Conservation (phyloP, 1,140 invertebrate species). For the honey bee (Apis mellifera) region Amel_HAv3.1 CM009932.2:5283501-5284000, state of each 20-base stretch:
- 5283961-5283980: constrained; percentile 13
- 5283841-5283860: background rate
- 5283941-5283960: constrained; percentile 35
- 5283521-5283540: too few relatives aligned
- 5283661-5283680: too few relatives aligned
- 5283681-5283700: background rate
- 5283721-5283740: background rate
- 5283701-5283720: background rate
- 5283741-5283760: background rate
- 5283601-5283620: too few relatives aligned
- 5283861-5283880: background rate
- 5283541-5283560: too few relatives aligned
- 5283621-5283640: too few relatives aligned
- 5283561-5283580: too few relatives aligned
- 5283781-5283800: background rate
- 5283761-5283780: background rate
- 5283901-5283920: background rate
- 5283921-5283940: background rate
- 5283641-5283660: background rate
- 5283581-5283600: too few relatives aligned
- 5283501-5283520: too few relatives aligned
- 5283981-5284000: too few relatives aligned
- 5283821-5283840: background rate
- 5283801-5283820: background rate
- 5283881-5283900: background rate